Evolutionary conservation across 2,797 vertebrate genomes (phyloP).

Genomic region (Lutjanus argentimaculatus): DNA sequence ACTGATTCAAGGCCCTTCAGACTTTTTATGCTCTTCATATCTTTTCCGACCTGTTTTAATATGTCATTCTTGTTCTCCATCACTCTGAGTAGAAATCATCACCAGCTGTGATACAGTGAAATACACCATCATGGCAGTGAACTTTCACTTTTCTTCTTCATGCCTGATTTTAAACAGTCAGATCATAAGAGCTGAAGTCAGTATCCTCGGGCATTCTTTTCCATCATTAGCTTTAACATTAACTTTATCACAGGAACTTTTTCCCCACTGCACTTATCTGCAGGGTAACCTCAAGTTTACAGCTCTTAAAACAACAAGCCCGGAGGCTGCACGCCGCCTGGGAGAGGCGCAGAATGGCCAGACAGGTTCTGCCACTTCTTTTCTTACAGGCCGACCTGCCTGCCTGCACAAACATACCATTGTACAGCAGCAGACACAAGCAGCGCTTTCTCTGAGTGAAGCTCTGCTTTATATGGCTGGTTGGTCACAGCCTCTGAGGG

Average conservation of each 20-base stretch:
- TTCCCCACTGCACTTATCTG: constrained; percentile 24
- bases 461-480: constrained; percentile 1
- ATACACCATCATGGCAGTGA: background rate
- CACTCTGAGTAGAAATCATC: background rate
- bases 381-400: constrained; percentile 45
- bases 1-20: background rate
- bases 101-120: background rate
- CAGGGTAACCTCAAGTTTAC: constrained; percentile 39
- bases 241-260: constrained; percentile 1
- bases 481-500: background rate
- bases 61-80: background rate
- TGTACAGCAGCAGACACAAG: constrained; percentile 48
- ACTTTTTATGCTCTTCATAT: background rate
- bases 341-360: constrained; percentile 22
- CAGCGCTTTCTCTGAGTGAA: background rate
- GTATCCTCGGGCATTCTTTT: constrained; percentile 12
- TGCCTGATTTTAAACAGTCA: background rate
- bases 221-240: constrained; percentile 4
- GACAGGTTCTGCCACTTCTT: constrained; percentile 75
- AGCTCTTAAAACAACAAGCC: constrained; percentile 31
- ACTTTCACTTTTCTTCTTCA: background rate
- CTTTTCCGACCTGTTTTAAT: background rate
- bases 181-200: background rate
- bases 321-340: constrained; percentile 1
- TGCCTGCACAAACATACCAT: constrained; percentile 65